Percentiles rank a stretch among this genome's conserved stretches.
phyloP scores from a whole-genome alignment of 1,140 invertebrate species.

The Eupristina koningsbergeri region DNA sequence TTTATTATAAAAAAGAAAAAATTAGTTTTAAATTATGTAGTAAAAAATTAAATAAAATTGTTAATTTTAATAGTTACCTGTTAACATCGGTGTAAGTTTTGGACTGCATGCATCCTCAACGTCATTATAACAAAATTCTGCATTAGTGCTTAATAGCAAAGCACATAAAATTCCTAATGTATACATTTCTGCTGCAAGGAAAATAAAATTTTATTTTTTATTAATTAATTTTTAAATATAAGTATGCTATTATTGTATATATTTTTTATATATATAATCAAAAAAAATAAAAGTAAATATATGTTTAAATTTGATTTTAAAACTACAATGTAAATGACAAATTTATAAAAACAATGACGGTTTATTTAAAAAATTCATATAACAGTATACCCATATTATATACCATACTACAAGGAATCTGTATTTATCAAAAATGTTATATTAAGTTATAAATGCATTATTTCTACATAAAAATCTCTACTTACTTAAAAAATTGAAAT shows the following conservation, averaged over 20 bases:
- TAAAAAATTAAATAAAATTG: conserved; percentile 36
- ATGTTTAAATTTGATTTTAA: too few species aligned
- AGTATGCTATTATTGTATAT: not conserved
- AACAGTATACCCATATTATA: too few species aligned
- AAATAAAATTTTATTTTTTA: conserved; percentile 19
- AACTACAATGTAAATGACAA: too few species aligned
- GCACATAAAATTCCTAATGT: conserved; percentile 71
- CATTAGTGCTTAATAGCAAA: conserved; percentile 70
- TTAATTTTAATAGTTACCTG: conserved; percentile 7
- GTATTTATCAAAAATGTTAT: too few species aligned
- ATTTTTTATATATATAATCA: too few species aligned
- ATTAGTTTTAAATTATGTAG: conserved; percentile 40
- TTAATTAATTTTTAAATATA: not conserved
- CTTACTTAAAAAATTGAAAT: too few species aligned
- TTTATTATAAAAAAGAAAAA: not conserved
- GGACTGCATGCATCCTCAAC: conserved; percentile 75
- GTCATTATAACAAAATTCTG: conserved; percentile 78
- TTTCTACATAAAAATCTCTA: too few species aligned
- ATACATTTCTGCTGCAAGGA: conserved; percentile 72
- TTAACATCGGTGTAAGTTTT: conserved; percentile 53
- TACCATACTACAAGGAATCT: too few species aligned
- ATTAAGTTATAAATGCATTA: too few species aligned
- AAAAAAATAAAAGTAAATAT: too few species aligned
- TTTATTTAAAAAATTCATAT: too few species aligned
- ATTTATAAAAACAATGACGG: too few species aligned